A percentile compares a stretch with the other conserved stretches of the same genome.
Conservation (phyloP, 2,113 vertebrate species). For the Catharus bicknelli region DNA sequence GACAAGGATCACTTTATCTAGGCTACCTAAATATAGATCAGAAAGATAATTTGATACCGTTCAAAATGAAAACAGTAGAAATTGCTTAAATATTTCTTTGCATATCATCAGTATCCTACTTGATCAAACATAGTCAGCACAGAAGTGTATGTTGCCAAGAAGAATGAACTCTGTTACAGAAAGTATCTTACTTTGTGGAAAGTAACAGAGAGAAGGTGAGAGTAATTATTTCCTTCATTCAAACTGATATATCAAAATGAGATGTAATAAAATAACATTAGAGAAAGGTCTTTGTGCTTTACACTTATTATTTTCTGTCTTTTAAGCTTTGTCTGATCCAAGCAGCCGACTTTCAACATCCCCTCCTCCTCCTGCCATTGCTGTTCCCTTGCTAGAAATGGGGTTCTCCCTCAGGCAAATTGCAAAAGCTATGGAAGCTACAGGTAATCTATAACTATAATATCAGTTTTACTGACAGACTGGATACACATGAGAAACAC, state of each 20-base stretch:
- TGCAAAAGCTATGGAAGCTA: slow-evolving; percentile 96
- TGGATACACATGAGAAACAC: background rate
- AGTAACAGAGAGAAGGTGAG: background rate
- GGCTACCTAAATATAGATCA: background rate
- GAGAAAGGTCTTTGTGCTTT: background rate
- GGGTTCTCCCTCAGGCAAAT: slow-evolving; percentile 95
- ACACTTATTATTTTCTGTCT: background rate
- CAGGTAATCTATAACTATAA: slow-evolving; percentile 75
- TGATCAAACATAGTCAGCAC: background rate
- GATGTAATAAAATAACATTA: background rate
- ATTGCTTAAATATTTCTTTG: background rate
- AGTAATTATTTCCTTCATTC: background rate
- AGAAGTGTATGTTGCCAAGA: background rate
- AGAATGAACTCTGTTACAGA: background rate
- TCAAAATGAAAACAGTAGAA: background rate
- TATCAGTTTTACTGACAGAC: background rate
- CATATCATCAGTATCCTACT: background rate
- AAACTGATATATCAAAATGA: background rate
- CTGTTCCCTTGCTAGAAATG: slow-evolving; percentile 96
- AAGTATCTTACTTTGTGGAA: background rate
- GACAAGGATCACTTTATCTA: background rate
- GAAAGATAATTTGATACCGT: background rate
- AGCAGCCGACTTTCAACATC: slow-evolving; percentile 96
- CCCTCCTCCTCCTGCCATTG: slow-evolving; percentile 94
- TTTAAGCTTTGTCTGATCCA: slow-evolving; percentile 91